A percentile compares a stretch with the other conserved stretches of the same genome.
Conservation (phyloP, 2,888 invertebrate species). For the Cancer borealis region DNA sequence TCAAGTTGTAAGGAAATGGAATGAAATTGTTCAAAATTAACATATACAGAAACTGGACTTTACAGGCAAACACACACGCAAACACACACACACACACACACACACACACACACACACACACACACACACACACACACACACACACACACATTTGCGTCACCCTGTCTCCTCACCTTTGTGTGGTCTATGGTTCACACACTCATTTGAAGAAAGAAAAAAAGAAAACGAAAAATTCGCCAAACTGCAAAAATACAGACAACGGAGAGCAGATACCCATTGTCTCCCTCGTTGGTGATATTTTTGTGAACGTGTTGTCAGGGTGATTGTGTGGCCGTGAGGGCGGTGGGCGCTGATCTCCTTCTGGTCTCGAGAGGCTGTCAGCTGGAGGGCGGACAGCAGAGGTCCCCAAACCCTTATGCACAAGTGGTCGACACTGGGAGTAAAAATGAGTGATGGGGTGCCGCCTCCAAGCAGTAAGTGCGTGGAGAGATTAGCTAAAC, state of each 20-base stretch:
- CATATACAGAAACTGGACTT: not conserved
- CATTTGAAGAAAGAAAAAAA: conserved; percentile 14
- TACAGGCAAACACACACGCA: conserved; percentile 35
- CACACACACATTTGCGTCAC: conserved; percentile 36
- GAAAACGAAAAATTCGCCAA: not conserved
- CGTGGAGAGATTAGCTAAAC: not conserved
- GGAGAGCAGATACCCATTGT: not conserved
- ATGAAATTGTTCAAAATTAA: not conserved
- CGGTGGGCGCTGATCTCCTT: not conserved
- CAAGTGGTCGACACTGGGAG: not conserved
- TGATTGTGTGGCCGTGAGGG: conserved; percentile 37
- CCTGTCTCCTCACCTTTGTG: conserved; percentile 6
- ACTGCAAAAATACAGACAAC: conserved; percentile 8
- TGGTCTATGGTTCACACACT: conserved; percentile 49
- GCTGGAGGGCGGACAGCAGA: not conserved
- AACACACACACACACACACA: conserved; percentile 34
- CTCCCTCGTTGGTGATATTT: conserved; percentile 17
- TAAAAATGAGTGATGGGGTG: not conserved
- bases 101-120: conserved; percentile 43
- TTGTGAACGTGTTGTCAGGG: conserved; percentile 26
- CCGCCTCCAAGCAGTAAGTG: not conserved
- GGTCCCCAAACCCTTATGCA: conserved; percentile 5
- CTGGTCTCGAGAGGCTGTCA: not conserved
- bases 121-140: conserved; percentile 46
- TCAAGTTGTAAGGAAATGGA: not conserved